These are phyloP conservation scores for Mastomys natalensis DNA, from an alignment of 2,113 vertebrate genomes.

Conservation along the genomic window DNA sequence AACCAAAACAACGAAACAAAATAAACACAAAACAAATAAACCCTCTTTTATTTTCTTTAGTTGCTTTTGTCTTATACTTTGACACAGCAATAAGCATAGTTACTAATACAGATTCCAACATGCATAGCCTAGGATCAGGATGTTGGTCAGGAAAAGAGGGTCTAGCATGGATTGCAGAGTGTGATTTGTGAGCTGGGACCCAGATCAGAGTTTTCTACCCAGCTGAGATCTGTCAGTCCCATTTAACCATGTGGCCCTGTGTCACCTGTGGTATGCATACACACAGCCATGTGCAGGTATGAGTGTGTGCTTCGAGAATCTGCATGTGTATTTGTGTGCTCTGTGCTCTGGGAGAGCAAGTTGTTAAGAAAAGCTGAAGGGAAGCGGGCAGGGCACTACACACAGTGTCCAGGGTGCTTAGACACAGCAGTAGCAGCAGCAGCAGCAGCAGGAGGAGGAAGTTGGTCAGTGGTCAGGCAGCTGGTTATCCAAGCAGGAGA, in stretches of 20 bases:
- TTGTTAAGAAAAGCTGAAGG: conserved; percentile 20
- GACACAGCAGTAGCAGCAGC: conserved; percentile 78
- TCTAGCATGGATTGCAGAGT: background rate
- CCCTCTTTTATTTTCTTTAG: too few species aligned
- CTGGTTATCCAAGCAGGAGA: conserved; percentile 83
- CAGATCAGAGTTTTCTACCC: background rate
- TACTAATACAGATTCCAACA: background rate
- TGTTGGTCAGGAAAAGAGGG: background rate
- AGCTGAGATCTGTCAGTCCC: background rate
- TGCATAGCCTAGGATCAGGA: background rate
- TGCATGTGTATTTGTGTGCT: background rate
- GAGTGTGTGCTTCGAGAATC: background rate
- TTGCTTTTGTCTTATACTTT: background rate
- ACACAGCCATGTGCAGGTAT: background rate
- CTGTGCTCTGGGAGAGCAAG: background rate
- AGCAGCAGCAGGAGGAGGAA: conserved; percentile 66
- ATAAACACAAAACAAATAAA: background rate
- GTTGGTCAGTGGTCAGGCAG: conserved; percentile 91
- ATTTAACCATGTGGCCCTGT: background rate
- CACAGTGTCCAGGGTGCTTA: conserved; percentile 53
- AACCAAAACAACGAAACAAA: background rate
- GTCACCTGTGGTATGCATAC: background rate
- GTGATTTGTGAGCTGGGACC: background rate
- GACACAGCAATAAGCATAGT: background rate
- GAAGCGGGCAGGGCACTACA: background rate